These are phyloP conservation scores for Conops quadrifasciatus DNA, from an alignment of 2,888 invertebrate genomes.

Conservation along the genomic window DNA sequence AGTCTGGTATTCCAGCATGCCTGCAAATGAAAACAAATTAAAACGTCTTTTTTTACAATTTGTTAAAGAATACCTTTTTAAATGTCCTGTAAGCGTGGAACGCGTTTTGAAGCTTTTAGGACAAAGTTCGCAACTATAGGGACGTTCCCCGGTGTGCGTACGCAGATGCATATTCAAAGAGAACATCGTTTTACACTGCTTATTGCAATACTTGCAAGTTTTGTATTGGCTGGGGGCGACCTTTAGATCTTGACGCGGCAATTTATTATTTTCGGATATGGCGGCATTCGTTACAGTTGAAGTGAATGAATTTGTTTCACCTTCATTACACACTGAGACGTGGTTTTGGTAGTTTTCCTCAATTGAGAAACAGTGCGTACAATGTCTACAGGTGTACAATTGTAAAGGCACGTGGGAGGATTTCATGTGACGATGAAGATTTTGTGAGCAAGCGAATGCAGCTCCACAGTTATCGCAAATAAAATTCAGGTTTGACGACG, in stretches of 20 bases:
- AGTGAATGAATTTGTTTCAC: neutral
- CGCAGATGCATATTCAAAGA: constrained; percentile 56
- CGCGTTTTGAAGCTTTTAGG: constrained; percentile 59
- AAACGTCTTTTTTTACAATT: neutral
- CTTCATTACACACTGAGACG: constrained; percentile 24
- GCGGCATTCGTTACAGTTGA: neutral
- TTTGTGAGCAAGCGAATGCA: constrained; percentile 52
- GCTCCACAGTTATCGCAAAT: constrained; percentile 58
- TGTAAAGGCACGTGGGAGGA: constrained; percentile 39
- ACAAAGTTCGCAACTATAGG: constrained; percentile 56
- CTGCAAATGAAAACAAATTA: constrained; percentile 32
- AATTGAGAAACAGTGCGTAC: constrained; percentile 46
- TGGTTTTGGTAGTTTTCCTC: constrained; percentile 40
- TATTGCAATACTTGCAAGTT: constrained; percentile 52
- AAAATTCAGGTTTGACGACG: constrained; percentile 32
- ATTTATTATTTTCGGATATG: constrained; percentile 4
- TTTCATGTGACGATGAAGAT: constrained; percentile 55
- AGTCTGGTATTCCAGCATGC: constrained; percentile 49
- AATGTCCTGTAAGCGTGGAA: constrained; percentile 53
- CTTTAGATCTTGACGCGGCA: neutral
- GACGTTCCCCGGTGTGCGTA: constrained; percentile 59
- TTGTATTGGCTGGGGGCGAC: constrained; percentile 30
- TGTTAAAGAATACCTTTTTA: constrained; percentile 47
- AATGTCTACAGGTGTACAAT: constrained; percentile 40
- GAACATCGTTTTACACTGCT: constrained; percentile 48